A percentile compares a stretch with the other conserved stretches of the same genome.
These are phyloP conservation scores for Melolontha melolontha DNA, from an alignment of 2,888 invertebrate species.

Conservation along the genomic window DNA sequence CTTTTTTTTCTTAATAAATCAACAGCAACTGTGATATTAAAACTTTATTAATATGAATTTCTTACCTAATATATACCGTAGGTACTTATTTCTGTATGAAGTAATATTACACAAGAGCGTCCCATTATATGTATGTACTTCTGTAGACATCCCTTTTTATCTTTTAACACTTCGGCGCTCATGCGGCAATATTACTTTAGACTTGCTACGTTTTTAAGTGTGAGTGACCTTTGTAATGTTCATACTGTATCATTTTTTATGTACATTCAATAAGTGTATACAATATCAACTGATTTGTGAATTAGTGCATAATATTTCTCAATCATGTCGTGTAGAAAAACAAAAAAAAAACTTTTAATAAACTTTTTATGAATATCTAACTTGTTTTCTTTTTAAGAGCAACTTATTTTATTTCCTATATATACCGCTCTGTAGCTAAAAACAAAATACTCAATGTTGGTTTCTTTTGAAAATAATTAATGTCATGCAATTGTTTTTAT, in stretches of 20 bases:
- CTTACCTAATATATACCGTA: neutral
- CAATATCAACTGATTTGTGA: too few species aligned
- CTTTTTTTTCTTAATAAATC: constrained; percentile 18
- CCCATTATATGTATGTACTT: constrained; percentile 18
- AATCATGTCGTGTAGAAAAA: too few species aligned
- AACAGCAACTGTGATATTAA: constrained; percentile 34
- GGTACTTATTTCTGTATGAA: constrained; percentile 20
- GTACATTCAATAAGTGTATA: neutral
- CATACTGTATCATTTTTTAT: constrained; percentile 17
- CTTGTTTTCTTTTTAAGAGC: too few species aligned
- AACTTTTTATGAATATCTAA: too few species aligned
- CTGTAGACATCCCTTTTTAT: constrained; percentile 29
- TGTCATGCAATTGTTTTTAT: too few species aligned
- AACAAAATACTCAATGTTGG: too few species aligned
- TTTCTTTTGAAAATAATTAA: too few species aligned
- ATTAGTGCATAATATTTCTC: too few species aligned
- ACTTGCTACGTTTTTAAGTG: constrained; percentile 35
- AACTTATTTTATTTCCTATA: too few species aligned
- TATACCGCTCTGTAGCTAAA: too few species aligned
- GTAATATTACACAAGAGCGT: constrained; percentile 18
- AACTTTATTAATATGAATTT: constrained; percentile 19
- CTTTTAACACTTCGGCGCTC: constrained; percentile 38
- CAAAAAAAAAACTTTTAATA: too few species aligned
- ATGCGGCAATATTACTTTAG: constrained; percentile 38
- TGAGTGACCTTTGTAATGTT: constrained; percentile 34